Conservation (phyloP, 2,888 invertebrate species). For the Thalpophila matura region DNA sequence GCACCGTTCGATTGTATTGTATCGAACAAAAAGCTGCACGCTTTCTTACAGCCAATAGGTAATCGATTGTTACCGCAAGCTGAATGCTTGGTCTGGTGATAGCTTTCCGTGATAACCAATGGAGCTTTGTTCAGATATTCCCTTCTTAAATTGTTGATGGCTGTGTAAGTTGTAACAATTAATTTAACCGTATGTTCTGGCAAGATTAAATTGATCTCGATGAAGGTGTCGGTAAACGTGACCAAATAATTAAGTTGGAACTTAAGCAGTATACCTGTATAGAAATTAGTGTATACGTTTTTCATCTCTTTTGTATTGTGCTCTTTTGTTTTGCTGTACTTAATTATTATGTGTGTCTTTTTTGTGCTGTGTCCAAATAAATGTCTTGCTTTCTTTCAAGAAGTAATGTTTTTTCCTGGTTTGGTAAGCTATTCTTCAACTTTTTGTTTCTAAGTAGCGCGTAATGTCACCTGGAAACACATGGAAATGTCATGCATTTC, state of each 20-base stretch:
- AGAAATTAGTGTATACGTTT: no score
- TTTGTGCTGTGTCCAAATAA: no score
- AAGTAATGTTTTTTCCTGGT: background rate
- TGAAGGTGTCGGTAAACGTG: background rate
- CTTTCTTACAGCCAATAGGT: constrained; percentile 53
- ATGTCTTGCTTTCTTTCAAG: no score
- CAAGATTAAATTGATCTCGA: constrained; percentile 3
- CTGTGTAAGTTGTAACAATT: constrained; percentile 11
- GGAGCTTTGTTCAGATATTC: constrained; percentile 23
- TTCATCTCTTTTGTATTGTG: no score
- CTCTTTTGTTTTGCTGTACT: no score
- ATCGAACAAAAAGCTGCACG: constrained; percentile 50
- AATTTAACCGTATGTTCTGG: constrained; percentile 8
- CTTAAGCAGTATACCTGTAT: background rate
- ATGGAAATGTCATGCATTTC: no score
- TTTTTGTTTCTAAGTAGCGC: no score
- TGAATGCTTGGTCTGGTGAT: constrained; percentile 45
- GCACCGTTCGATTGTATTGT: constrained; percentile 49
- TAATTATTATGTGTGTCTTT: no score
- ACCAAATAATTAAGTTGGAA: background rate
- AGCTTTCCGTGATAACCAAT: constrained; percentile 39
- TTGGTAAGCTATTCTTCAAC: no score
- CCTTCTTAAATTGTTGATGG: constrained; percentile 15
- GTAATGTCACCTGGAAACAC: no score
- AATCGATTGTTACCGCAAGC: constrained; percentile 56